Conservation (phyloP, 2,797 vertebrate species). For the Brachyalestes nurse region DNA sequence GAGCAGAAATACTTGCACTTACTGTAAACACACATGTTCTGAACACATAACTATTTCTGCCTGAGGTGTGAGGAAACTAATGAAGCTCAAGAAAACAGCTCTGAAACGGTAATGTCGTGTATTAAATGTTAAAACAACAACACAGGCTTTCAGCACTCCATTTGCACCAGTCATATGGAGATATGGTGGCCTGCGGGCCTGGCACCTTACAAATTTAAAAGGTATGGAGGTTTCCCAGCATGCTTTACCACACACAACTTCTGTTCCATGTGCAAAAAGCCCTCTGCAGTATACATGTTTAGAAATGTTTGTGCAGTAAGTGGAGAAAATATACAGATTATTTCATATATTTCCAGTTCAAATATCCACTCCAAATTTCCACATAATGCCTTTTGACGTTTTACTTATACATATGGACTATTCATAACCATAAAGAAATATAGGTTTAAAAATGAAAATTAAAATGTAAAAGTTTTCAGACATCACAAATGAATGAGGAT, state of each 20-base stretch:
- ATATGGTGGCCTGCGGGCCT: slow-evolving; percentile 29
- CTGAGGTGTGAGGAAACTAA: slow-evolving; percentile 35
- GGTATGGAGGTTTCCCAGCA: slow-evolving; percentile 14
- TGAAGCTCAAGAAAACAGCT: slow-evolving; percentile 43
- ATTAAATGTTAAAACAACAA: slow-evolving; percentile 47
- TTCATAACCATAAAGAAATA: too few species aligned
- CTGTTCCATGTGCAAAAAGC: not conserved
- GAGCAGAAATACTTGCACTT: slow-evolving; percentile 19
- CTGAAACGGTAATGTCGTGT: slow-evolving; percentile 36
- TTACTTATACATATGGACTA: too few species aligned
- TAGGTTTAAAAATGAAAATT: too few species aligned
- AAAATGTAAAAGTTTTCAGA: too few species aligned
- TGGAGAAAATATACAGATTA: too few species aligned
- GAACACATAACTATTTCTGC: slow-evolving; percentile 34
- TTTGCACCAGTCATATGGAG: slow-evolving; percentile 44
- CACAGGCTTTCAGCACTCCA: slow-evolving; percentile 38
- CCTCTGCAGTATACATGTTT: not conserved
- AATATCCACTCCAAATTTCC: too few species aligned
- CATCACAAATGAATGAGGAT: too few species aligned
- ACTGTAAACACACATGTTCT: slow-evolving; percentile 29
- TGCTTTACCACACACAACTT: slow-evolving; percentile 12
- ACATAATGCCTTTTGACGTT: too few species aligned
- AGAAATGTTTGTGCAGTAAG: not conserved
- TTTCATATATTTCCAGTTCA: too few species aligned
- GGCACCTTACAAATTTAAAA: slow-evolving; percentile 17